Evolutionary conservation across 2,888 invertebrate species (phyloP), one percentile per base, ranked within the genome.

Genomic region (Protonemura montana): DNA sequence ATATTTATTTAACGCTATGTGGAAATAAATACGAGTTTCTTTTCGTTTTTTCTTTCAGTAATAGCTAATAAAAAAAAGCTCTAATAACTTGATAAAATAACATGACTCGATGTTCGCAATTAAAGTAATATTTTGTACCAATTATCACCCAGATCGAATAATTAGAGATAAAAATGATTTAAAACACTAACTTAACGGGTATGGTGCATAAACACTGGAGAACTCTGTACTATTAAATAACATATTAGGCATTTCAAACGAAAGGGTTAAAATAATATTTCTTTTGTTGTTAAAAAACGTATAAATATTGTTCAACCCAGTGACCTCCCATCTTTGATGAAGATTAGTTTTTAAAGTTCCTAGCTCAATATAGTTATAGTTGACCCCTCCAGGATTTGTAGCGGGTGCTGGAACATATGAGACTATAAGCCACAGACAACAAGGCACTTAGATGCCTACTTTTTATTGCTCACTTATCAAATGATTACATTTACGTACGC

Each of bases 341-440:
- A 85, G 87, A 87, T 87, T 85, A 85, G 76, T 10, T 35, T 25
- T n/a, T 26, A 2, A 7, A 10, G 27, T 25, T 84, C 84, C 83
- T 86, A 86, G 85, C 85, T 77, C 85, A 87, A 86, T 76, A 82
- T 87, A 87, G 86, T 86, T 87, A 86, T 85, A 87, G 87, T 87
- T 87, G 87, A 86, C 87, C 87, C 84, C 86, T 85, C 86, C 86
- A 85, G 85, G 84, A 76, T 76, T 59, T 84, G n/a, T 59, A 59
- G 13, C 13, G 59, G 21, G 59, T 41, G 5, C 6, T 13, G 6
- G 6, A 41, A 41, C 21, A 28, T 21, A 81, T n/a, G 76, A 41
- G 21, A 27, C 26, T n/a, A n/a, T n/a, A n/a, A 29, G 84, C 59
- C 59, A 76, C 10, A 76, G 26, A 26, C 81, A 81, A 28, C 81